phyloP scores from a whole-genome alignment of 2,113 vertebrate genomes.

The Cinclus cinclus region DNA sequence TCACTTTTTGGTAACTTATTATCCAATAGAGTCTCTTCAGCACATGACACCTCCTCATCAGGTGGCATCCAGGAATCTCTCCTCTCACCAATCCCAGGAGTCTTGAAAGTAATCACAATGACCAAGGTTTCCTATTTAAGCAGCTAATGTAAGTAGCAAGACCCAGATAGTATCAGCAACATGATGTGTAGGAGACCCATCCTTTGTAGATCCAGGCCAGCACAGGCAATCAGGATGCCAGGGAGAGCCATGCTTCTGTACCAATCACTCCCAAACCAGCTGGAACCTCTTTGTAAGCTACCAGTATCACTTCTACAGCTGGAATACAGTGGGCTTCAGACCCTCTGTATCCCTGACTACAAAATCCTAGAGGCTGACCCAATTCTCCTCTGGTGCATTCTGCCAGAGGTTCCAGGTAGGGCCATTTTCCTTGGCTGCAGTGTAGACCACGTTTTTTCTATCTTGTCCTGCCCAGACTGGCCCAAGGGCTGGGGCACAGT shows the following conservation, averaged over 20 bases:
- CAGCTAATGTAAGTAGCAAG: background rate
- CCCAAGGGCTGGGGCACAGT: background rate
- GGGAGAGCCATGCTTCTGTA: background rate
- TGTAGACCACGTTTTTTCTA: background rate
- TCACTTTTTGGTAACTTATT: background rate
- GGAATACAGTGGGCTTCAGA: background rate
- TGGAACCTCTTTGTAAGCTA: background rate
- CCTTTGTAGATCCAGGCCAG: background rate
- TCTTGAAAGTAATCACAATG: background rate
- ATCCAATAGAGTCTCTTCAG: background rate
- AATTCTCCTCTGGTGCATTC: background rate
- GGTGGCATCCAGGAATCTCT: background rate
- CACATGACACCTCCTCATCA: background rate
- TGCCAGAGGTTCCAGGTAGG: background rate
- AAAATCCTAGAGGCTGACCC: background rate
- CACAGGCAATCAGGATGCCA: background rate
- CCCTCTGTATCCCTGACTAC: background rate
- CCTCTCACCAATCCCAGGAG: background rate
- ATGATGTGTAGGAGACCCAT: background rate
- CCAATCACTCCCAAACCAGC: background rate
- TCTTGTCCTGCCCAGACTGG: background rate
- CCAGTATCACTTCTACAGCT: background rate
- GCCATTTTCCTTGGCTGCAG: background rate
- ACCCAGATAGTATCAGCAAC: background rate
- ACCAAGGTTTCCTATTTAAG: background rate